Percentiles rank a stretch among this genome's conserved stretches.
phyloP scores from a whole-genome alignment of 2,888 invertebrate genomes.

The Microplitis manilae region DNA sequence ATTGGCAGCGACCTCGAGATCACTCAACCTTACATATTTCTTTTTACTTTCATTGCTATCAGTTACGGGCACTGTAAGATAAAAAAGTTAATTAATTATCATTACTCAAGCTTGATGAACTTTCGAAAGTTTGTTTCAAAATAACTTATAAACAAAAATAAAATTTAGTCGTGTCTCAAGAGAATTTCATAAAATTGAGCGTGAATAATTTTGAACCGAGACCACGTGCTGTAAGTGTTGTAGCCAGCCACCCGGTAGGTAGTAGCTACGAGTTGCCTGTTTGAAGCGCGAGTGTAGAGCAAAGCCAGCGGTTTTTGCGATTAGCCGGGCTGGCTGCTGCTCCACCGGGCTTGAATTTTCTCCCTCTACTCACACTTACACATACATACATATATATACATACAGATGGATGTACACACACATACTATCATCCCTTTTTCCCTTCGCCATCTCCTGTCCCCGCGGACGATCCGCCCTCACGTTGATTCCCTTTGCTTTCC shows the following conservation, averaged over 20 bases:
- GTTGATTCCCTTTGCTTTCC: conserved; percentile 47
- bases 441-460: conserved; percentile 38
- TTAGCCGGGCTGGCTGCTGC: conserved; percentile 59
- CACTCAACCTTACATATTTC: conserved; percentile 30
- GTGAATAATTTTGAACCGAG: conserved; percentile 6
- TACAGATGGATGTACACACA: conserved; percentile 5
- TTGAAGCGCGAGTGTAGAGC: conserved; percentile 56
- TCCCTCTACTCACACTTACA: conserved; percentile 35
- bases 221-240: conserved; percentile 31
- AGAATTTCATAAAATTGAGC: conserved; percentile 5
- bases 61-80: background rate
- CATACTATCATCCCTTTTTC: conserved; percentile 42
- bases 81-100: background rate
- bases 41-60: background rate
- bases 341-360: conserved; percentile 48
- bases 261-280: conserved; percentile 51
- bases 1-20: conserved; percentile 44
- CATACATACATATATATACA: conserved; percentile 26
- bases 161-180: background rate
- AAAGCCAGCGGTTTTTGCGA: conserved; percentile 68
- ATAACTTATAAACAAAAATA: background rate
- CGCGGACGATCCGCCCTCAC: conserved; percentile 45
- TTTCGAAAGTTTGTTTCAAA: background rate
- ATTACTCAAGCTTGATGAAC: background rate
- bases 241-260: conserved; percentile 57